Evolutionary conservation across 2,797 vertebrate genomes (phyloP).

Genomic region (Hydrolagus colliei): DNA sequence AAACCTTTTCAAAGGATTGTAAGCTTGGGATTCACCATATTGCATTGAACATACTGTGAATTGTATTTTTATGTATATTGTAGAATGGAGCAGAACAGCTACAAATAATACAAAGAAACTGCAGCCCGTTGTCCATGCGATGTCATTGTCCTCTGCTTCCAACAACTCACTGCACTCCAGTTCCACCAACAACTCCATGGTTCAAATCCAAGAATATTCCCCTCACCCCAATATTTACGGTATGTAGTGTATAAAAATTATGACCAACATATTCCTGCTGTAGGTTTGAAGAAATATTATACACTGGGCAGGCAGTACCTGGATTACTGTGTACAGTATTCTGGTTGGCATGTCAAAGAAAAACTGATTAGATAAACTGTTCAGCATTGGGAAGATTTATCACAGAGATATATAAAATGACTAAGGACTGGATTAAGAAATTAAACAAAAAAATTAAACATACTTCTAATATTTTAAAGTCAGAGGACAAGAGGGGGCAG

Average conservation of each 20-base stretch:
- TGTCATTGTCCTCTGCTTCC: conserved; percentile 60
- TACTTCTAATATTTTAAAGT: no score
- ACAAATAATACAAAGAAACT: conserved; percentile 68
- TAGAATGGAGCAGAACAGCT: conserved; percentile 87
- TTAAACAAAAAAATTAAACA: no score
- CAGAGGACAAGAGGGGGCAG: no score
- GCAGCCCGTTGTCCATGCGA: conserved; percentile 53
- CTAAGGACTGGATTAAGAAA: no score
- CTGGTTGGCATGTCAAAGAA: no score
- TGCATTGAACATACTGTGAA: conserved; percentile 42
- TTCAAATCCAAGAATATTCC: conserved; percentile 66
- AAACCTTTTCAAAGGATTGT: background rate
- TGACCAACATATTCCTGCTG: background rate
- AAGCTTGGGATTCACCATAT: background rate
- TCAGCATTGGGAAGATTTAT: no score
- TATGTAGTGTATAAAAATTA: conserved; percentile 51
- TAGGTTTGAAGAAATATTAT: background rate
- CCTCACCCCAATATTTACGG: conserved; percentile 58
- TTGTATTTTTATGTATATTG: background rate
- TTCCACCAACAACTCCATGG: conserved; percentile 64
- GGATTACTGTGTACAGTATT: no score
- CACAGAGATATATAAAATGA: no score
- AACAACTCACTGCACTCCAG: conserved; percentile 59
- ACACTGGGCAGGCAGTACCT: no score
- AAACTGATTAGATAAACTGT: no score